A percentile compares a stretch with the other conserved stretches of the same genome.
Evolutionary conservation across 2,113 vertebrate genomes (phyloP).

Genomic region (Pelodiscus sinensis): DNA sequence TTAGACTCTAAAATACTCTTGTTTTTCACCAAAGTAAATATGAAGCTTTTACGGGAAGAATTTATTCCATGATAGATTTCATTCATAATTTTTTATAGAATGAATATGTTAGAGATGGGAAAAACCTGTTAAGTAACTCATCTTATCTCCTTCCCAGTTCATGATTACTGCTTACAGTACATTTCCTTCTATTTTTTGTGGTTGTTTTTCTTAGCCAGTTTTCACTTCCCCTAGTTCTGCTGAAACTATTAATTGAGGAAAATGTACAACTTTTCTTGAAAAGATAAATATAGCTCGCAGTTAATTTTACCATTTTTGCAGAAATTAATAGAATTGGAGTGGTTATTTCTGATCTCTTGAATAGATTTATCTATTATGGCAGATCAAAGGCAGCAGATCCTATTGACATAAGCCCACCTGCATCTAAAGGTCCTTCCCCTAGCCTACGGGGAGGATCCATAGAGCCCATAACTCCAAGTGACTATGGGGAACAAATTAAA

Average conservation of each 20-base stretch:
- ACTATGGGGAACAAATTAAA: no score
- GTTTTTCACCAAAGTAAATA: not conserved
- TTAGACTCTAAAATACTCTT: not conserved
- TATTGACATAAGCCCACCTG: no score
- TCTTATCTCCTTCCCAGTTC: fast-evolving
- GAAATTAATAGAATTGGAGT: not conserved
- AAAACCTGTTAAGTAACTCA: not conserved
- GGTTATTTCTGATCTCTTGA: not conserved
- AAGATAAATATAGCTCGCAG: not conserved
- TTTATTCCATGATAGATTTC: not conserved
- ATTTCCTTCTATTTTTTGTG: not conserved
- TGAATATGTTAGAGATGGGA: not conserved
- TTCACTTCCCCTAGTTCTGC: not conserved
- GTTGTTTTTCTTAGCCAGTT: not conserved
- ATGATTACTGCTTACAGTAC: fast-evolving
- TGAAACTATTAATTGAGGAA: not conserved
- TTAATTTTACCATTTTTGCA: not conserved
- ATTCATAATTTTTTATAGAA: not conserved
- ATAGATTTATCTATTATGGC: not conserved
- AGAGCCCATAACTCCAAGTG: no score
- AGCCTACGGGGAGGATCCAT: no score
- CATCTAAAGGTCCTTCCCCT: no score
- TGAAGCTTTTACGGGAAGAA: not conserved
- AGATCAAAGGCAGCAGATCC: no score
- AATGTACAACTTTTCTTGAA: not conserved